A percentile compares a stretch with the other conserved stretches of the same genome.
Evolutionary conservation across 2,888 invertebrate genomes (phyloP).

Genomic region (Notodonta dromedarius): DNA sequence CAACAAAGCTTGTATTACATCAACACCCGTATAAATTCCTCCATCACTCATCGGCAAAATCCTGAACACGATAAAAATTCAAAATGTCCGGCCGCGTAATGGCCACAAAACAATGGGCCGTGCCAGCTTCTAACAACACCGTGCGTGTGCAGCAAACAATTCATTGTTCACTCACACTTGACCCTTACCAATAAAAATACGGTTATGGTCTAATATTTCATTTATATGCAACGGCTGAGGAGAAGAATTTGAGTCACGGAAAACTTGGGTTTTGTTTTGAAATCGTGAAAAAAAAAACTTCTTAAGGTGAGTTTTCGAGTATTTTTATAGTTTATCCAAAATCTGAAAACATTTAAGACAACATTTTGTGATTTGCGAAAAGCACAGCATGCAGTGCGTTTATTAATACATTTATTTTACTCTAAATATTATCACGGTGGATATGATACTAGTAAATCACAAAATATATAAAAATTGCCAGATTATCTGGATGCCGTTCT

Average conservation of each 20-base stretch:
- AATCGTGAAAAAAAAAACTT: no score
- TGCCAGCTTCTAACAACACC: constrained; percentile 37
- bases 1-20: background rate
- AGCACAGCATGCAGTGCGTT: no score
- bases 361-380: no score
- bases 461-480: no score
- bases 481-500: no score
- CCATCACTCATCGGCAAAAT: background rate
- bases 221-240: constrained; percentile 39
- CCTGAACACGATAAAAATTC: constrained; percentile 18
- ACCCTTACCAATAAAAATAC: constrained; percentile 35
- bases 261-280: constrained; percentile 24
- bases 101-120: constrained; percentile 42
- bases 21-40: background rate
- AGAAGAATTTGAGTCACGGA: constrained; percentile 20
- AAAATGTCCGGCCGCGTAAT: constrained; percentile 25
- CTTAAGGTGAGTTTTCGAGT: no score
- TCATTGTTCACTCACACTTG: constrained; percentile 45
- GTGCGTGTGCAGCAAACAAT: constrained; percentile 37
- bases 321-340: no score
- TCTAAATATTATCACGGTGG: no score
- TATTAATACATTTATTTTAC: no score
- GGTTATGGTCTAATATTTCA: constrained; percentile 43
- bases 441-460: no score
- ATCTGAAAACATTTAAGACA: no score